Evolutionary conservation across 2,797 vertebrate genomes (phyloP), one percentile per base, ranked within the genome.

Genomic region (Neosilurus mollespiculum): DNA sequence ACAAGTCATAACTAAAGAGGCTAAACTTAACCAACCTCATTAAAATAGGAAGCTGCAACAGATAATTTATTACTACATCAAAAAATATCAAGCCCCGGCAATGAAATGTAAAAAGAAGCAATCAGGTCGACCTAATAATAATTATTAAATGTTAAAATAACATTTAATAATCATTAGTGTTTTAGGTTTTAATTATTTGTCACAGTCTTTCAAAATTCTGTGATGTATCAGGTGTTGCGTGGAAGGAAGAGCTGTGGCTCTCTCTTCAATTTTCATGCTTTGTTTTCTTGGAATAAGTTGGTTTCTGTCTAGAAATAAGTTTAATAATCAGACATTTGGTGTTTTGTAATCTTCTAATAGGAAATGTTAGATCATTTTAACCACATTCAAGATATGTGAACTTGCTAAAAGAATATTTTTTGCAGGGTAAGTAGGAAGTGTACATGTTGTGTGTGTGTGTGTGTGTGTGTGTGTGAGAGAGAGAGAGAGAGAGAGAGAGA

Each of bases 11-110:
- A 78, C 61, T 78, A 62, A 62, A 78, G 22, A 78, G 14, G 20
- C 20, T 76, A 76, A 22, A 30, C 20, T 76, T 76, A 34, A 76
- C 54, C 75, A 49, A 18, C 30, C 54, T 77, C 53, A 59, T 43
- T 37, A n/a, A 62, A 78, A 37, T 62, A 20, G 16, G 22, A 72
- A 53, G 24, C 2, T 53, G 26, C 72, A 20, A 34, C 14, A 54
- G 4, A 9, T 54, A 72, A 53, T 72, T 72, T 54, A 72, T 26
- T 26, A 26, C n/a, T 16, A 54, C 24, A 54, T 73, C 24, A 75
- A 75, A 58, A 75, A 73, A 26, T 16, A 72, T 73, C 51, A 26
- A 73, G 43, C n/a, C 12, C 12, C 12, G 1, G 22, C 37, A 8
- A 70, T 53, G 37, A 70, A 70, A 49, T 49, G 15, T n/a, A 70